Evolutionary conservation across 2,888 invertebrate genomes (phyloP), one percentile per base, ranked within the genome.

Genomic region (Hirudinaria manillensis): DNA sequence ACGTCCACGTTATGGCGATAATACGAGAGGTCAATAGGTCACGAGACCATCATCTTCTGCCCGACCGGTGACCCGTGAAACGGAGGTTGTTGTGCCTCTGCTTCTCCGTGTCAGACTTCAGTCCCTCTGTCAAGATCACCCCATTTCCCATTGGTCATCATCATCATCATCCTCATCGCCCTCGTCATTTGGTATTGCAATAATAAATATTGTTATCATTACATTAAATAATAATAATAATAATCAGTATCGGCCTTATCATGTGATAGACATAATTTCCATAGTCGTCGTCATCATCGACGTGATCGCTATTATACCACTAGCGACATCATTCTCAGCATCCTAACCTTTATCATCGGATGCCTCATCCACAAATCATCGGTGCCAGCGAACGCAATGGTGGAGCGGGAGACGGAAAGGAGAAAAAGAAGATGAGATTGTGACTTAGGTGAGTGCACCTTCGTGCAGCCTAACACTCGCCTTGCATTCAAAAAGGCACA

Each of bases 31-130:
- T 61, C 61, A 16, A 61, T 13, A 29, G 61, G 61, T 61, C 61
- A 16, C 24, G 61, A 24, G 61, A 29, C 61, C 61, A 61, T 61
- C 61, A 61, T 61, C 61, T 61, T 61, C 61, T 29, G 61, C 24
- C 61, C 61, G 61, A 29, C 61, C 19, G 61, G 61, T 61, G 61
- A 61, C 61, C 61, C 61, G 61, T 61, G 61, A 61, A 61, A 29
- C 61, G 61, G 29, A 61, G 61, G 61, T 61, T 61, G 61, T 61
- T 61, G 61, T 61, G 29, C 29, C 61, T 61, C 61, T 61, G 61
- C 61, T 45, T 45, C 45, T 45, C 45, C 45, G 45, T 45, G 45
- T 45, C 45, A 45, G 45, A 45, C 45, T 45, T 45, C 45, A 45
- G 45, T 45, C 45, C 45, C 61, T 27, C 61, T 61, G 21, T 29